Percentiles rank a stretch among this genome's conserved stretches.
phyloP scores from a whole-genome alignment of 1,140 invertebrate genomes.

The Drosophila leontia region DNA sequence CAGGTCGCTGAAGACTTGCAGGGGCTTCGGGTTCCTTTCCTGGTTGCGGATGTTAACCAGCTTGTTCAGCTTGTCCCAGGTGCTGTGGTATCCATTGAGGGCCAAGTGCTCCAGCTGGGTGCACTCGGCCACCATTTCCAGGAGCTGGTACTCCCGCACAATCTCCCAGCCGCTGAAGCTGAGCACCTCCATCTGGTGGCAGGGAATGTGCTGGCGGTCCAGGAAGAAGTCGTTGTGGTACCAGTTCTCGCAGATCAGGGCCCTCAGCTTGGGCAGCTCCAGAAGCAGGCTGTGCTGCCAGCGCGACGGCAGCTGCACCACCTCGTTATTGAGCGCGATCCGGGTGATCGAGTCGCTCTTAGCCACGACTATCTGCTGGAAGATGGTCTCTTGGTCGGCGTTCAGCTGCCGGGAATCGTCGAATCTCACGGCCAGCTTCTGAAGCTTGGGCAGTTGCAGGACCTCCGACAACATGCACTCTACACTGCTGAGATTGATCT shows the following conservation, averaged over 20 bases:
- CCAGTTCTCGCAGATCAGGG: constrained; percentile 70
- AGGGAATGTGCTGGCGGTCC: constrained; percentile 62
- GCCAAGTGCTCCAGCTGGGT: constrained; percentile 47
- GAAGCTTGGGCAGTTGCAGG: constrained; percentile 61
- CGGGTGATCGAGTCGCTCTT: constrained; percentile 65
- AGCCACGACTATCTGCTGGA: constrained; percentile 70
- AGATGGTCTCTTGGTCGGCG: constrained; percentile 70
- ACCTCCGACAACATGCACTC: constrained; percentile 59
- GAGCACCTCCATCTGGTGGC: constrained; percentile 64
- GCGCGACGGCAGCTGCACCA: constrained; percentile 60
- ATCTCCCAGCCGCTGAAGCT: constrained; percentile 73
- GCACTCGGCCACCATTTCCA: constrained; percentile 62
- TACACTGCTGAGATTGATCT: constrained; percentile 66
- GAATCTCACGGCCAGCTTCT: constrained; percentile 59
- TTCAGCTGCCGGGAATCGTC: constrained; percentile 66
- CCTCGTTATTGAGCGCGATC: constrained; percentile 71
- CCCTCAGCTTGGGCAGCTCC: constrained; percentile 63
- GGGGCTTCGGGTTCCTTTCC: constrained; percentile 39
- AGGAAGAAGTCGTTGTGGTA: constrained; percentile 69
- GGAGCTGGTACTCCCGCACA: constrained; percentile 52
- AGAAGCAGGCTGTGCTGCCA: constrained; percentile 63
- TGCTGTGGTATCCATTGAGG: constrained; percentile 66
- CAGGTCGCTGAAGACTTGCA: constrained; percentile 62
- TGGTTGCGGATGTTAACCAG: constrained; percentile 46
- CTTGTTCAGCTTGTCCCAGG: constrained; percentile 52